Evolutionary conservation across 2,113 vertebrate species (phyloP), one percentile per base, ranked within the genome.

Genomic region (Hippocampus mohnikei): DNA sequence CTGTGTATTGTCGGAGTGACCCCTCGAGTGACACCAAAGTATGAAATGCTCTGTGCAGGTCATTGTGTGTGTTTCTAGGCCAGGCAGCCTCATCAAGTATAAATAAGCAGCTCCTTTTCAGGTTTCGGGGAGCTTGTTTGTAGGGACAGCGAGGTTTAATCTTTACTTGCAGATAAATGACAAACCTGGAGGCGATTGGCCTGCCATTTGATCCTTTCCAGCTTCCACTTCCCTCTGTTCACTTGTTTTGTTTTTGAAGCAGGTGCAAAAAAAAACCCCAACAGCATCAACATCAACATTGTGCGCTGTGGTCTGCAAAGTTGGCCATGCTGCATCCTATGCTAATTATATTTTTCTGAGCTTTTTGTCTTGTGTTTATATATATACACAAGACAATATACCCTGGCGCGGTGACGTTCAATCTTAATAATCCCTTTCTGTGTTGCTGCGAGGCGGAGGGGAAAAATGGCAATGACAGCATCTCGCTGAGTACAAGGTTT

Each of bases 261-360:
- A 55, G 52, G 20, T 66, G 60, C 29, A 63, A 60, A 42, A 72
- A 20, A 50, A 50, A 50, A 2, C n/a, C n/a, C n/a, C n/a, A n/a
- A n/a, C n/a, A n/a, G n/a, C 2, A 9, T 1, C 8, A 46, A 46
- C 11, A 46, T 11, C 48, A 82, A 63, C 27, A 4, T 79, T 79
- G 81, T 79, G 81, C 25, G 46, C 40, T 76, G 1, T 48, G 62
- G 64, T 76, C 64, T 56, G 27, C 62, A 59, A 63, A 73, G 56
- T 29, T 27, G 21, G 42, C 60, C 69, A 41, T 55, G 37, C 42
- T 37, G 20, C 59, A 61, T 62, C 80, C 62, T 27, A 0, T 52
- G 70, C 68, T 72, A 66, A 77, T 86, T 76, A 66, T 50, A 73
- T 85, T 83, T 76, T 65, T 72, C 75, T 75, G 74, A 85, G 69